Evolutionary conservation across 2,113 vertebrate genomes (phyloP), one percentile per base, ranked within the genome.

Genomic region (Struthidea cinerea): DNA sequence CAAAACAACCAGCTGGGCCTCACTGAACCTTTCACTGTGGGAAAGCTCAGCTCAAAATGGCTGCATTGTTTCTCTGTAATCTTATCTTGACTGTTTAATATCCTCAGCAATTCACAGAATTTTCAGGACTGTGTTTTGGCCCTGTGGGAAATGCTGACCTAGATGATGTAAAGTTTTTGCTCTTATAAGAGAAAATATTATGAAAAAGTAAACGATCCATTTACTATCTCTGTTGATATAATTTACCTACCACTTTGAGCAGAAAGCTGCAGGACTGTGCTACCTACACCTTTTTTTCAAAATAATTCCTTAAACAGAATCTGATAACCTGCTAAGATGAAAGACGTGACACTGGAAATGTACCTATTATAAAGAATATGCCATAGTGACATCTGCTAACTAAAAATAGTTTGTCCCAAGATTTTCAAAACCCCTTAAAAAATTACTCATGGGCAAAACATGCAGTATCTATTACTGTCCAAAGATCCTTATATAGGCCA

Each of bases 1-100:
- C 96, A 97, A 97, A 97, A 97, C 96, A 97, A 92, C 88, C 97
- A 97, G 97, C 97, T 97, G 97, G 97, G 97, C 91, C 93, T 95
- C 95, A 52, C 93, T 93, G 95, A 97, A 94, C 89, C 94, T 91
- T 95, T 96, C 95, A 68, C 96, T 98, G 97, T 98, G 97, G 97
- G 97, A 98, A 98, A 97, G 91, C 95, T 95, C 87, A 39, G 93
- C 93, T 96, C 84, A 96, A 97, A 97, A 97, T 97, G 97, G 96
- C 95, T 94, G 87, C 94, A 97, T 98, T 98, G 97, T 98, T 97
- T 92, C 84, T 87, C 83, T 78, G 97, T 97, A 98, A 98, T 97
- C 91, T 97, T 97, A 98, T 96, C 96, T 95, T 47, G 86, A 79
- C 92, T 87, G 84, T 94, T 97, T 97, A 97, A 97, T 97, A 97